Base-by-base conservation (phyloP, 2,113 vertebrate species). In the Ptychochromis oligacanthus region DNA sequence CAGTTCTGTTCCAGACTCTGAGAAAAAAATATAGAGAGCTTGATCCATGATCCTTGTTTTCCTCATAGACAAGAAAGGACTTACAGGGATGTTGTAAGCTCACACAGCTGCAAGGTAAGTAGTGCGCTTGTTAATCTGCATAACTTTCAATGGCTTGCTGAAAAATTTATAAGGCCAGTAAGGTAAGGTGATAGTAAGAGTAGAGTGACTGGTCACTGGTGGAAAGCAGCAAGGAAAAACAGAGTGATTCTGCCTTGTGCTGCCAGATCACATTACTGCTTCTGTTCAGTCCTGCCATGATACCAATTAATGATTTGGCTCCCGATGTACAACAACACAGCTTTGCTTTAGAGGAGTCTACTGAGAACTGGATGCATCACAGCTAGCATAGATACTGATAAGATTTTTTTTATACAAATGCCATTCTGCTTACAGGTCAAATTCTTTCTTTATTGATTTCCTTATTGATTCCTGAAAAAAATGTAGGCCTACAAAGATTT, bases 221-320 rank as follows among this genome's bases (percentile, higher is more conserved):
- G 81, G 26, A 88, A 74, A 84, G 76, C 46, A 84, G 72, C 52
- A 78, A 86, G 79, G 54, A 54, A 87, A 81, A 78, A 85, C 49
- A 87, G 64, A 85, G 70, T 77, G 65, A 38, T 49, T 85, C 79
- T 79, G 86, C 81, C 79, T 75, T 72, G 80, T 81, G 76, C 91
- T 56, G n/a, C 49, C 49, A 3, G 90, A 77, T 95, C 92, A 78
- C 18, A 52, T 95, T 96, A 86, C 95, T 74, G 49, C 43, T 76
- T 92, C 90, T 91, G 89, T 95, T 88, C 87, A 85, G 14, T 87
- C 64, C 89, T 43, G 80, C 83, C 85, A 54, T 90, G 90, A 91
- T 93, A 91, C 93, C 90, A 93, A 93, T 93, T 95, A 94, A 92
- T 89, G 93, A 94, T 92, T 94, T 93, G 86, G 64, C 82, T 79